phyloP scores from a whole-genome alignment of 2,113 vertebrate species.

The Calyptomena viridis region DNA sequence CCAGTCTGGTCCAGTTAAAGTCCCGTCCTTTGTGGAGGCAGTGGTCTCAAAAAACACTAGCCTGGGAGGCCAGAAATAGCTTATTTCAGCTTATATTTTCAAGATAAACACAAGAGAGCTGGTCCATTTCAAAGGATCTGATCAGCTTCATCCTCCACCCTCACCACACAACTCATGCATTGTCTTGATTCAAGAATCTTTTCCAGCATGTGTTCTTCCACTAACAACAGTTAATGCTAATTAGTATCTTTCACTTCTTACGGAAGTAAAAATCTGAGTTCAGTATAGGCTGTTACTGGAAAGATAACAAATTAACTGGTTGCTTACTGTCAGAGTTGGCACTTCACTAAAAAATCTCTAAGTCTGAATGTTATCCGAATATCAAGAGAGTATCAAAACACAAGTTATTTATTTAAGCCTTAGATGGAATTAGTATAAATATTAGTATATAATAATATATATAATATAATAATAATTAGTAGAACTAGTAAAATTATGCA shows the following conservation, averaged over 20 bases:
- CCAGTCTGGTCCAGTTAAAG: not conserved
- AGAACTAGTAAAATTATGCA: too few species aligned
- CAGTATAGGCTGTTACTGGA: not conserved
- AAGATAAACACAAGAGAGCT: not conserved
- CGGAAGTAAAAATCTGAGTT: not conserved
- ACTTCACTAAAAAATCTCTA: not conserved
- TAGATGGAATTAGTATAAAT: not conserved
- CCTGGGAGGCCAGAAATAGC: not conserved
- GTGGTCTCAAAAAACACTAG: not conserved
- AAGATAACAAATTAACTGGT: not conserved
- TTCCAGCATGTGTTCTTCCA: not conserved
- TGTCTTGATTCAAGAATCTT: not conserved
- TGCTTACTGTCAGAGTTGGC: not conserved
- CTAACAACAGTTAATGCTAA: not conserved
- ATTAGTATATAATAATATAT: too few species aligned
- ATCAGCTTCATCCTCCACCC: not conserved
- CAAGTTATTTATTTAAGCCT: not conserved
- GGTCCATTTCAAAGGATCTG: not conserved
- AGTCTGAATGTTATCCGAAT: not conserved
- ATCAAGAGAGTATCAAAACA: not conserved
- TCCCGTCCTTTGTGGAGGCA: not conserved
- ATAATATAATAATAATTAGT: too few species aligned
- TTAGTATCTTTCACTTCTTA: not conserved
- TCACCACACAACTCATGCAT: not conserved
- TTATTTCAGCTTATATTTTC: not conserved